Conservation (phyloP, 2,888 invertebrate species). For the Mythimna loreyi region DNA sequence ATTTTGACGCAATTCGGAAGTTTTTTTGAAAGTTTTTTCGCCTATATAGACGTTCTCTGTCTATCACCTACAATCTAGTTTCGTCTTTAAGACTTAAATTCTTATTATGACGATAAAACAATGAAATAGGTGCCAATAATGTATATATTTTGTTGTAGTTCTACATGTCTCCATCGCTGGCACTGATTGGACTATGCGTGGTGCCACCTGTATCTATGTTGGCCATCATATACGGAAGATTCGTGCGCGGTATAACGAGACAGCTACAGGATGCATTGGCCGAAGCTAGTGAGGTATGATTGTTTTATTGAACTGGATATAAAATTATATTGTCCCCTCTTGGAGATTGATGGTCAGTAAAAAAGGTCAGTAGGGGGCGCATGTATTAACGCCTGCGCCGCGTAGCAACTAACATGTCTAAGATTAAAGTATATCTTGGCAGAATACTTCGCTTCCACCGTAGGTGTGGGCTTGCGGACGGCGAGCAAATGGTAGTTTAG, state of each 20-base stretch:
- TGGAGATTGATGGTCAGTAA: no score
- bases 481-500: no score
- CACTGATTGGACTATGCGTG: conserved; percentile 95
- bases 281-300: conserved; percentile 82
- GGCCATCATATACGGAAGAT: conserved; percentile 96
- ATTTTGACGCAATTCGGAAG: no score
- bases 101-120: neutral
- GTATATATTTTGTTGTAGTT: conserved; percentile 90
- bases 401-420: neutral
- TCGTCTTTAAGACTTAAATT: neutral
- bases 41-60: no score
- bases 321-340: neutral
- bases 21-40: no score
- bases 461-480: no score
- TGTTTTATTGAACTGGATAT: conserved; percentile 5
- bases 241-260: conserved; percentile 95
- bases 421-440: neutral
- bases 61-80: neutral
- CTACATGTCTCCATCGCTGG: conserved; percentile 97
- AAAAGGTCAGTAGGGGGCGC: neutral
- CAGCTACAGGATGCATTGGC: conserved; percentile 94
- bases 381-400: neutral
- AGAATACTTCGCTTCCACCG: neutral
- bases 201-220: conserved; percentile 97
- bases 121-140: conserved; percentile 17